A percentile compares a stretch with the other conserved stretches of the same genome.
phyloP scores from a whole-genome alignment of 2,888 invertebrate species.

The Caenorhabditis plicata region DNA sequence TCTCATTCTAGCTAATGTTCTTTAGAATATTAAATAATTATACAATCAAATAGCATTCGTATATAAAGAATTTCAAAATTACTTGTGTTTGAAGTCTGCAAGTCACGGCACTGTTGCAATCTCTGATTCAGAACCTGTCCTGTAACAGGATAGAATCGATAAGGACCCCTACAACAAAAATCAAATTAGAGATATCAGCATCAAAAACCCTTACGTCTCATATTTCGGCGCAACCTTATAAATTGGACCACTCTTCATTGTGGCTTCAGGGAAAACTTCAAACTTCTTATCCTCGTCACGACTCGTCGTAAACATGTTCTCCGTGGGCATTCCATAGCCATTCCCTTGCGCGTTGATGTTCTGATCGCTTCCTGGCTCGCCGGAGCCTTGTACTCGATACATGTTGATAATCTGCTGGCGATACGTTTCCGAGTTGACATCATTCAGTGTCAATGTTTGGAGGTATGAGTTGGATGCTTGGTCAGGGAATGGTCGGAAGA shows the following conservation, averaged over 20 bases:
- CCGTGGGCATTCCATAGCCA: conserved; percentile 50
- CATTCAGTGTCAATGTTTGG: conserved; percentile 49
- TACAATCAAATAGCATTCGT: not conserved
- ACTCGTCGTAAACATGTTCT: conserved; percentile 63
- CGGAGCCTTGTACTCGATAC: conserved; percentile 57
- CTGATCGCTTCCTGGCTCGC: conserved; percentile 56
- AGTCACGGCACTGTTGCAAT: conserved; percentile 52
- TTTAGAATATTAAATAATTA: too few relatives aligned
- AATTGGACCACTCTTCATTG: conserved; percentile 60
- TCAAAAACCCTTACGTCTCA: conserved; percentile 40
- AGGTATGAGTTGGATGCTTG: conserved; percentile 49
- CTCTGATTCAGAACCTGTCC: conserved; percentile 55
- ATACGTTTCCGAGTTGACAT: conserved; percentile 60
- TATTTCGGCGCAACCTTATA: conserved; percentile 56
- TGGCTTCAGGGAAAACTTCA: conserved; percentile 62
- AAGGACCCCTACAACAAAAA: conserved; percentile 33
- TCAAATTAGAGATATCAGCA: not conserved
- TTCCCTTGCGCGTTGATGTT: conserved; percentile 36
- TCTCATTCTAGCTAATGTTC: too few relatives aligned
- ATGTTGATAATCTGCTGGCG: conserved; percentile 59
- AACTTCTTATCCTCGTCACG: conserved; percentile 62
- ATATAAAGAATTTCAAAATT: too few relatives aligned
- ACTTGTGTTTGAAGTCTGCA: conserved; percentile 44
- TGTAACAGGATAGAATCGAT: conserved; percentile 59
- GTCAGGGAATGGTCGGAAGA: conserved; percentile 65